A percentile compares a stretch with the other conserved stretches of the same genome.
These are phyloP conservation scores for Caretta caretta DNA, from an alignment of 2,113 vertebrate genomes.

Conservation along the genomic window DNA sequence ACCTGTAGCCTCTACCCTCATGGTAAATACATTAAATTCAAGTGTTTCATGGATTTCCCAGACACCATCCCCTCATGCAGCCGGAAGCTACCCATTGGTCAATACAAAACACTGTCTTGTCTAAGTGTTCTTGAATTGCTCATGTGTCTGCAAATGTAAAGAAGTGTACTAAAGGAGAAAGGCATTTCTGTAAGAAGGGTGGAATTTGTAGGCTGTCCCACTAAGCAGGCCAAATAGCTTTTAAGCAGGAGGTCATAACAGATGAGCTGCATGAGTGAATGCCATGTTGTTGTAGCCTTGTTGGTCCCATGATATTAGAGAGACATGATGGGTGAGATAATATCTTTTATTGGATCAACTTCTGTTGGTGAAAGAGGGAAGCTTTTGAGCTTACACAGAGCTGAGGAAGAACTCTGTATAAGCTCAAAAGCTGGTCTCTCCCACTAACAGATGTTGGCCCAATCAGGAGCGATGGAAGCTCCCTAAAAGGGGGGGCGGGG, in stretches of 20 bases:
- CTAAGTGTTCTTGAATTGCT: background rate
- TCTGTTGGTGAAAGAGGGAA: background rate
- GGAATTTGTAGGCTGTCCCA: background rate
- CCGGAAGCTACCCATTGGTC: background rate
- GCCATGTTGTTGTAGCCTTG: background rate
- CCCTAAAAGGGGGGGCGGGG: no score
- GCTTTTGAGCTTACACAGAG: background rate
- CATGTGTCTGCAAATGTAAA: background rate
- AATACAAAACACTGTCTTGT: background rate
- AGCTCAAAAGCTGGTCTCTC: background rate
- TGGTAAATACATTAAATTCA: background rate
- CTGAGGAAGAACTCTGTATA: background rate
- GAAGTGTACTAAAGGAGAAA: background rate
- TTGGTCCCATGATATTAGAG: background rate
- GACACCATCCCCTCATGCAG: background rate
- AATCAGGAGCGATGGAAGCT: no score
- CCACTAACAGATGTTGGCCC: no score
- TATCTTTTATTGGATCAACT: background rate
- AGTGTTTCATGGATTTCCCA: background rate
- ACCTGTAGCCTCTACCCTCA: background rate
- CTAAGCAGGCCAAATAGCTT: background rate
- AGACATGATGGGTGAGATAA: background rate
- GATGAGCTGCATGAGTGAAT: background rate
- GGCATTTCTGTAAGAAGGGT: background rate
- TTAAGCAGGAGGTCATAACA: background rate